Conservation (phyloP, 2,888 invertebrate genomes). For the Clostera curtula region DNA sequence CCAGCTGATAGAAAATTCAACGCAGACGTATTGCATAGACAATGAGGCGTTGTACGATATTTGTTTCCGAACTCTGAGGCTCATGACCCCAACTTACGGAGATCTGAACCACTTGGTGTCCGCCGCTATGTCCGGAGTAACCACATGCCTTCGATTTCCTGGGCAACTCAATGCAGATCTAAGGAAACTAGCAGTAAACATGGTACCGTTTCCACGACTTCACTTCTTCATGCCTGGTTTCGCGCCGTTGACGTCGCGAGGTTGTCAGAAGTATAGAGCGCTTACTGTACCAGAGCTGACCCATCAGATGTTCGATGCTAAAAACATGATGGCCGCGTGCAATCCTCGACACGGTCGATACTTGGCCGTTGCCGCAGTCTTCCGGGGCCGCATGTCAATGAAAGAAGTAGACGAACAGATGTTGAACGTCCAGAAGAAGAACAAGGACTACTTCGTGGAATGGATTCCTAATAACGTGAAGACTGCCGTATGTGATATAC, state of each 20-base stretch:
- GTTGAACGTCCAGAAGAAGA: constrained; percentile 84
- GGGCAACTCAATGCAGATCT: constrained; percentile 83
- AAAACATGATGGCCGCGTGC: constrained; percentile 97
- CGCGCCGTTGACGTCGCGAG: constrained; percentile 83
- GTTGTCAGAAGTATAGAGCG: constrained; percentile 88
- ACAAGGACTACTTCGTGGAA: constrained; percentile 84
- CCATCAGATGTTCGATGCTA: constrained; percentile 92
- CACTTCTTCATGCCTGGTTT: constrained; percentile 76
- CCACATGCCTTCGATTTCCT: constrained; percentile 56
- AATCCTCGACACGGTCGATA: constrained; percentile 92
- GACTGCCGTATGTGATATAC: constrained; percentile 87
- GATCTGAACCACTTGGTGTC: constrained; percentile 78
- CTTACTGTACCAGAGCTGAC: constrained; percentile 92
- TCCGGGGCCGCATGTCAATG: constrained; percentile 94
- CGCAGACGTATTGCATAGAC: constrained; percentile 80
- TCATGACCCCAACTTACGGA: constrained; percentile 83
- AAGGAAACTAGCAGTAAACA: constrained; percentile 57
- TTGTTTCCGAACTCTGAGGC: constrained; percentile 82
- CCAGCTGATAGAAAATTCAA: constrained; percentile 80
- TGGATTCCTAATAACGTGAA: constrained; percentile 89
- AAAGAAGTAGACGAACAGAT: constrained; percentile 91
- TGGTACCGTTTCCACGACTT: constrained; percentile 83
- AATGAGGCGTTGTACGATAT: constrained; percentile 87
- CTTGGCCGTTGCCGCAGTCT: constrained; percentile 90
- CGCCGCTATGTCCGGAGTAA: constrained; percentile 56